Percentiles rank a stretch among this genome's conserved stretches.
These are phyloP conservation scores for Lanius ludovicianus DNA, from an alignment of 2,113 vertebrate species.

Conservation along the genomic window DNA sequence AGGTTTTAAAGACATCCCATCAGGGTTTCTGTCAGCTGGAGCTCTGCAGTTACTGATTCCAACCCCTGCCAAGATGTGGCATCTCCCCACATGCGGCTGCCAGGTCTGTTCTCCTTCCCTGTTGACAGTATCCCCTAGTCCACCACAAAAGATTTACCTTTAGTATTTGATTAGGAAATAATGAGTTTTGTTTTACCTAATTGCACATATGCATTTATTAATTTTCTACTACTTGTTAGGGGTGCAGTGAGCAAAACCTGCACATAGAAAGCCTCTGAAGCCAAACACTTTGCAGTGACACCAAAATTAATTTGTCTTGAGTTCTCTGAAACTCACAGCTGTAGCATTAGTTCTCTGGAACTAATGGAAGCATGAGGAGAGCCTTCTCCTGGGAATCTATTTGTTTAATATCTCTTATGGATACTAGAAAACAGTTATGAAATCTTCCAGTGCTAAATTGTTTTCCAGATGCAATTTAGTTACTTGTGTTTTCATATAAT, in stretches of 20 bases:
- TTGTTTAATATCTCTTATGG: neutral
- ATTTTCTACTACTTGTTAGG: neutral
- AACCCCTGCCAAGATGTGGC: neutral
- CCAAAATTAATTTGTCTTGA: neutral
- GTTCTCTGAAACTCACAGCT: neutral
- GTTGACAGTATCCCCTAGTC: neutral
- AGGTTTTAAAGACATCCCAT: neutral
- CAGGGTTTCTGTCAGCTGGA: neutral
- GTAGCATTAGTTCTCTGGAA: neutral
- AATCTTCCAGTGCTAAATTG: neutral
- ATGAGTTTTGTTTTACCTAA: neutral
- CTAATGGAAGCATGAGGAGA: neutral
- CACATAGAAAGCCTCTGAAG: neutral
- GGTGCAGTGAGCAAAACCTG: neutral
- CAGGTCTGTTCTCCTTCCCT: neutral
- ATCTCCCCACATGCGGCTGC: neutral
- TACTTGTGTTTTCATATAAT: neutral
- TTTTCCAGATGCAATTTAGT: neutral
- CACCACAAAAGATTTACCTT: neutral
- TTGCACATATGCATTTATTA: neutral
- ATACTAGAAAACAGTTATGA: neutral
- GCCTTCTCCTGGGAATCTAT: neutral
- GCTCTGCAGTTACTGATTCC: neutral
- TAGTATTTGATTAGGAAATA: neutral
- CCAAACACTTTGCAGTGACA: neutral